Conservation (phyloP, 2,888 invertebrate species). For the Lampropteryx suffumata region DNA sequence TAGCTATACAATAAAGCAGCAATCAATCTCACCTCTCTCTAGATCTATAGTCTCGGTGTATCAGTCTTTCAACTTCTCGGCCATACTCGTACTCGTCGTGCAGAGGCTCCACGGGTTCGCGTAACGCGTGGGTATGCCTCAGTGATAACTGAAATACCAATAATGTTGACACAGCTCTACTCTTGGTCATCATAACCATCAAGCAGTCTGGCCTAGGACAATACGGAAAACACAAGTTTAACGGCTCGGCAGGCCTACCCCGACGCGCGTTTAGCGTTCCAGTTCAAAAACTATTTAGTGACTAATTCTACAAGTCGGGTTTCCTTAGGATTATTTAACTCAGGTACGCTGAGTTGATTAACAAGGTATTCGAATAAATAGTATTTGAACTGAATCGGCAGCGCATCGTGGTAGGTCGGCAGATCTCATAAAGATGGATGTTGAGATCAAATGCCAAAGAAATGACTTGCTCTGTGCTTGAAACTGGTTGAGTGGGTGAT, state of each 20-base stretch:
- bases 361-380: no score
- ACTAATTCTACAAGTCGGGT: no score
- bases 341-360: no score
- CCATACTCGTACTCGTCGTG: constrained; percentile 82
- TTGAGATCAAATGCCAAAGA: constrained; percentile 10
- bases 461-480: background rate
- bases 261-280: background rate
- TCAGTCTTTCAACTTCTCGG: constrained; percentile 83
- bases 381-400: constrained; percentile 5
- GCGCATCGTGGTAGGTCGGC: constrained; percentile 1
- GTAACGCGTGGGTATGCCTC: constrained; percentile 75
- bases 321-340: no score
- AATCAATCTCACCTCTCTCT: constrained; percentile 68
- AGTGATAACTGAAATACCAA: constrained; percentile 67
- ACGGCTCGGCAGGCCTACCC: constrained; percentile 14
- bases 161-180: constrained; percentile 27
- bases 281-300: constrained; percentile 1
- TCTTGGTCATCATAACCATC: constrained; percentile 29
- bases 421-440: constrained; percentile 13
- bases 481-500: no score
- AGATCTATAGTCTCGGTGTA: constrained; percentile 83
- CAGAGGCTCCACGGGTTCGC: constrained; percentile 80
- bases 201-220: constrained; percentile 29
- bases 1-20: background rate
- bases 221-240: constrained; percentile 25